Evolutionary conservation across 1,140 invertebrate species (phyloP).

Genomic region (Drosophila ogumai): DNA sequence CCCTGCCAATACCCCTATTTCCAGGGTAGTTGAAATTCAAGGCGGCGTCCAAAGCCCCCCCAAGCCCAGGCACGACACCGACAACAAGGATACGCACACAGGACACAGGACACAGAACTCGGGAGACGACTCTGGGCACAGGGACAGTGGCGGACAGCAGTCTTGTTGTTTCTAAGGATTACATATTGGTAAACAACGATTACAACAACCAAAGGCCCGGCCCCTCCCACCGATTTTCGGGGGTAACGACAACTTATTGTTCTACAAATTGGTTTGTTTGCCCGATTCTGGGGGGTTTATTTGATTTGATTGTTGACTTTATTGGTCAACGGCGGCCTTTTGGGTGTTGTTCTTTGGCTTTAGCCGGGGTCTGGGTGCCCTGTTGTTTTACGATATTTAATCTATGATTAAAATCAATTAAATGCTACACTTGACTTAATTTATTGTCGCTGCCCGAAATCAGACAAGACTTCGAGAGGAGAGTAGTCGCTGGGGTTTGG

Average conservation of each 20-base stretch:
- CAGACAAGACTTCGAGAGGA: constrained; percentile 4
- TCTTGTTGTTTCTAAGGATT: constrained; percentile 80
- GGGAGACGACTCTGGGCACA: constrained; percentile 1
- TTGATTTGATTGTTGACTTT: constrained; percentile 84
- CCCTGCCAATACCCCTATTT: constrained; percentile 2
- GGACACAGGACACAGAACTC: constrained; percentile 2
- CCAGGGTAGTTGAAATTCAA: constrained; percentile 74
- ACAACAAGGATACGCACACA: constrained; percentile 40
- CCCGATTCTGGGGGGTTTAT: constrained; percentile 32
- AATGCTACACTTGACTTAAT: constrained; percentile 82
- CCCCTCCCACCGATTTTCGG: not conserved
- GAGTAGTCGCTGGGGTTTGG: not conserved
- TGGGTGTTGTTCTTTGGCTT: constrained; percentile 44
- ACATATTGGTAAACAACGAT: constrained; percentile 82
- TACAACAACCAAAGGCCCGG: constrained; percentile 58
- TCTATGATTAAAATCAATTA: constrained; percentile 84
- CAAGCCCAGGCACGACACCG: not conserved
- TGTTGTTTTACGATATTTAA: constrained; percentile 81
- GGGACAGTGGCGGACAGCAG: constrained; percentile 11
- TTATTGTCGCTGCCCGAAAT: constrained; percentile 65
- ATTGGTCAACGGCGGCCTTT: constrained; percentile 66
- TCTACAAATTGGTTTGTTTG: constrained; percentile 76
- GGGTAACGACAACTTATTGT: constrained; percentile 68
- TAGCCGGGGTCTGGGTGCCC: constrained; percentile 1
- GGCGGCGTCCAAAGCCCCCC: constrained; percentile 18